Conservation (phyloP, 2,797 vertebrate species). For the Dicrostonyx torquatus region DNA sequence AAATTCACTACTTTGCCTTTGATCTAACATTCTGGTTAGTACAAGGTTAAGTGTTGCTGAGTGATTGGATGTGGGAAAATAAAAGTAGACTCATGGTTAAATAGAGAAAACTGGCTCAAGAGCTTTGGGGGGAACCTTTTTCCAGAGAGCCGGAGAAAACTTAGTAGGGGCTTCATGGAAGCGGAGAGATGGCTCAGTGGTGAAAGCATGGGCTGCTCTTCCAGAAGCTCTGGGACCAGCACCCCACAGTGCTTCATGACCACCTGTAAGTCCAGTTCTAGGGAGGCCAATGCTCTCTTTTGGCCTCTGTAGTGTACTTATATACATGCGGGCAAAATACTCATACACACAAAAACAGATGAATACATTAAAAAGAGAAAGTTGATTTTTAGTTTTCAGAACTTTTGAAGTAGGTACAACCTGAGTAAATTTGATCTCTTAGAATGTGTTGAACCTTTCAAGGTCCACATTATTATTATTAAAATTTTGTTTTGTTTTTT, state of each 20-base stretch:
- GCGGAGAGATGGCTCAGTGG: neutral
- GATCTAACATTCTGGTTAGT: slow-evolving; percentile 28
- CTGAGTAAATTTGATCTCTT: neutral
- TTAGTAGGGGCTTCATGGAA: too few species aligned
- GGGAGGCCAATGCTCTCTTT: neutral
- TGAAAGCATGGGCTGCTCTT: neutral
- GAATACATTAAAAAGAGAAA: neutral
- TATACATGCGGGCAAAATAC: neutral
- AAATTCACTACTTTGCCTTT: neutral
- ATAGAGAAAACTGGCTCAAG: neutral
- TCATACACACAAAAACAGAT: neutral
- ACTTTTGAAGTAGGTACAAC: neutral
- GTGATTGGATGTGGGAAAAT: neutral
- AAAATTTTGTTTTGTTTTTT: neutral
- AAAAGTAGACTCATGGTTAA: neutral
- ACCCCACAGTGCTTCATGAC: neutral
- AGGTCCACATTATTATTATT: neutral
- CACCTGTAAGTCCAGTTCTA: neutral
- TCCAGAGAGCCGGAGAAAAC: neutral
- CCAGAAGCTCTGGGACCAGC: neutral
- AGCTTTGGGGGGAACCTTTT: neutral
- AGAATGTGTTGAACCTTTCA: neutral
- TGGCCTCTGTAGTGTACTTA: neutral
- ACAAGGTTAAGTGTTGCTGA: neutral
- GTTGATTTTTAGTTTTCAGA: neutral